Evolutionary conservation across 2,797 vertebrate species (phyloP).

Genomic region (Luscinia megarhynchos): DNA sequence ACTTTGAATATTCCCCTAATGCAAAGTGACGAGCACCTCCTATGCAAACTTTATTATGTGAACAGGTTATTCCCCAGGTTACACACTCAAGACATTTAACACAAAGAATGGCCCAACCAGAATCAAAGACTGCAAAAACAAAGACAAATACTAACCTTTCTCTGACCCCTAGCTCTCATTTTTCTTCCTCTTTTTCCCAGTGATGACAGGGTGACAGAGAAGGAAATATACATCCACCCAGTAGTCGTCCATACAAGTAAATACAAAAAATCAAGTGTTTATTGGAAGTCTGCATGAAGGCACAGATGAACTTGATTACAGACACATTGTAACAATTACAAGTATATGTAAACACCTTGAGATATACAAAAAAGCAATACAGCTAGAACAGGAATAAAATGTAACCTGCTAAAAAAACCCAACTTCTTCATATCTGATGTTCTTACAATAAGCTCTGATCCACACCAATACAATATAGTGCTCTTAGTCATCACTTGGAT

Average conservation of each 20-base stretch:
- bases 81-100: neutral
- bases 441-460: conserved; percentile 5
- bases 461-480: conserved; percentile 8
- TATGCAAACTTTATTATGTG: neutral
- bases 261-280: conserved; percentile 66
- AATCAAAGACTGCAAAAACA: neutral
- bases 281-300: conserved; percentile 69
- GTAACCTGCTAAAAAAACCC: neutral
- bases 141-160: neutral
- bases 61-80: neutral
- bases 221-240: conserved; percentile 3
- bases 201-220: neutral
- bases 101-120: neutral
- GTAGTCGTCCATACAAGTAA: conserved; percentile 38
- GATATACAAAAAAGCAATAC: conserved; percentile 60
- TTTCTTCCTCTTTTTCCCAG: neutral
- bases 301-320: conserved; percentile 70
- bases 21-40: neutral
- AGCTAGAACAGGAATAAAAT: conserved; percentile 59
- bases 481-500: neutral
- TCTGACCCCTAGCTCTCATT: neutral
- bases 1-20: neutral
- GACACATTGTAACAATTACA: conserved; percentile 61
- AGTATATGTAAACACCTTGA: conserved; percentile 60
- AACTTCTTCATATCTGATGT: neutral